These are phyloP conservation scores for Diachasmimorpha longicaudata DNA, from an alignment of 1,140 invertebrate genomes.

Conservation along the genomic window DNA sequence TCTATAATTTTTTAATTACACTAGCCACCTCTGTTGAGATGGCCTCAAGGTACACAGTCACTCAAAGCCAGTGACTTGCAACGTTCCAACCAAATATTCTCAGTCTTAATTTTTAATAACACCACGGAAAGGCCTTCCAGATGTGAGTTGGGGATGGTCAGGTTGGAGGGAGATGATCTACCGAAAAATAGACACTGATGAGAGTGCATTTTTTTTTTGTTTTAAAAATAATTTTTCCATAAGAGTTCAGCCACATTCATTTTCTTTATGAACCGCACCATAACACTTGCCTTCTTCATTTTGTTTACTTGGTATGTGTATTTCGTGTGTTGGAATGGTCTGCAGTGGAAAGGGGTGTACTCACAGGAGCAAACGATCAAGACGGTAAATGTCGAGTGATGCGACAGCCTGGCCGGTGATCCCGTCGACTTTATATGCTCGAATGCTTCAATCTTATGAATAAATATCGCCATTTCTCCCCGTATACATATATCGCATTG, in stretches of 20 bases:
- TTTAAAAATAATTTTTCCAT: no score
- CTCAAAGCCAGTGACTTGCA: constrained; percentile 48
- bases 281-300: background rate
- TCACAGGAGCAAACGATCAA: background rate
- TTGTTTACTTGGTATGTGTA: background rate
- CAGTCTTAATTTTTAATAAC: constrained; percentile 54
- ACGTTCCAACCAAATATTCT: constrained; percentile 9
- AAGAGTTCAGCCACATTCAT: no score
- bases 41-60: constrained; percentile 28
- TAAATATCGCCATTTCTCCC: constrained; percentile 44
- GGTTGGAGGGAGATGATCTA: background rate
- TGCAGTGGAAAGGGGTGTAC: background rate
- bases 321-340: background rate
- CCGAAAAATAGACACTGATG: no score
- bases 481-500: background rate
- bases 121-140: constrained; percentile 28
- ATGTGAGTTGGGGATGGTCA: background rate
- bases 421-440: constrained; percentile 37
- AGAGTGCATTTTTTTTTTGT: background rate
- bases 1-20: constrained; percentile 59
- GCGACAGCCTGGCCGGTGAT: constrained; percentile 50
- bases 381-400: constrained; percentile 7
- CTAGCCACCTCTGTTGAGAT: constrained; percentile 29
- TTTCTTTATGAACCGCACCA: background rate
- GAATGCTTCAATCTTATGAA: constrained; percentile 47